phyloP scores from a whole-genome alignment of 2,113 vertebrate genomes.

The Chamaetylas fuelleborni region DNA sequence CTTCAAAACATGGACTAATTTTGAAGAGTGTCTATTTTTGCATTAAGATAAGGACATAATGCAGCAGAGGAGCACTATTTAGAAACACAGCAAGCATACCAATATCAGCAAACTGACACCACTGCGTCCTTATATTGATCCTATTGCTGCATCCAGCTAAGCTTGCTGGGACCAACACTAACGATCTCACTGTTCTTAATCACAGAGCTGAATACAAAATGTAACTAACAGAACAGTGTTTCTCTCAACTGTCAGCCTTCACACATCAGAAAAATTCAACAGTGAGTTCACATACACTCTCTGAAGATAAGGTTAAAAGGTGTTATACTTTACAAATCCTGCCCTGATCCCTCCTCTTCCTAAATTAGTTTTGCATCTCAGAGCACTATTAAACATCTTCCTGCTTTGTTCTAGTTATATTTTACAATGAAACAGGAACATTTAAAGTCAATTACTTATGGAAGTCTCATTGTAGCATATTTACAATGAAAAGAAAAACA shows the following conservation, averaged over 20 bases:
- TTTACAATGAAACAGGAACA: constrained; percentile 2
- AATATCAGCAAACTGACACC: neutral
- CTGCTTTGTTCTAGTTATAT: neutral
- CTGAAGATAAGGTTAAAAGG: neutral
- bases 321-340: neutral
- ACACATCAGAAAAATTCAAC: neutral
- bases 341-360: neutral
- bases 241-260: neutral
- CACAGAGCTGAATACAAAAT: constrained; percentile 28
- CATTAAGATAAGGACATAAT: constrained; percentile 21
- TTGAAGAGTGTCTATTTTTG: constrained; percentile 9
- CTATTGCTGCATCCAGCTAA: constrained; percentile 10
- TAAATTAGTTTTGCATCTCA: neutral
- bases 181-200: constrained; percentile 46
- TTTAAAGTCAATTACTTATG: neutral
- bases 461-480: neutral
- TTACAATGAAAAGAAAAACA: neutral
- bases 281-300: neutral
- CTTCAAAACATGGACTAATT: constrained; percentile 19
- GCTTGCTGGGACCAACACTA: constrained; percentile 11
- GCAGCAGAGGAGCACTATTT: constrained; percentile 6
- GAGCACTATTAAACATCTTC: neutral
- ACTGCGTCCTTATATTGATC: constrained; percentile 17
- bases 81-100: constrained; percentile 10
- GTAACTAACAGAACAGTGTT: neutral